Percentiles rank a stretch among this genome's conserved stretches.
These are phyloP conservation scores for Cheilosia vernalis DNA, from an alignment of 2,888 invertebrate genomes.

Conservation along the genomic window DNA sequence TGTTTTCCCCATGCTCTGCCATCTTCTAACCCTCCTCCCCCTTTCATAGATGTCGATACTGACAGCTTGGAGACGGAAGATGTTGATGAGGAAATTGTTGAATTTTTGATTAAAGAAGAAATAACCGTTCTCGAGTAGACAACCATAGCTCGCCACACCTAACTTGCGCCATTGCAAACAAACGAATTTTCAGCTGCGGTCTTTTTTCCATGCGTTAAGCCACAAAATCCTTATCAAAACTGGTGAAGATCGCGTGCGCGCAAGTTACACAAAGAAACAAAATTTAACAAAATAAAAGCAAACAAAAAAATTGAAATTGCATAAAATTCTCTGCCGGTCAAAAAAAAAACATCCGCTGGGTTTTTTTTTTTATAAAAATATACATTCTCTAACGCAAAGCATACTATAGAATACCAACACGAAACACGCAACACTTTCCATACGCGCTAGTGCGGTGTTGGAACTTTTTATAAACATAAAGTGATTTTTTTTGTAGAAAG, in stretches of 20 bases:
- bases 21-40: slow-evolving; percentile 75
- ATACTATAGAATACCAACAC: slow-evolving; percentile 31
- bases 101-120: slow-evolving; percentile 99
- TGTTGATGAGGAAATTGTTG: slow-evolving; percentile 96
- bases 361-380: not conserved
- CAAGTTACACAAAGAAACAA: slow-evolving; percentile 55
- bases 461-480: slow-evolving; percentile 35
- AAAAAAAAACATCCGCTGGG: not conserved
- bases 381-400: slow-evolving; percentile 26
- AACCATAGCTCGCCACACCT: slow-evolving; percentile 50
- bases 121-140: slow-evolving; percentile 89
- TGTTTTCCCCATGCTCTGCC: not conserved
- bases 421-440: not conserved
- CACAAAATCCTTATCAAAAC: not conserved
- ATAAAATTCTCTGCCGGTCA: slow-evolving; percentile 30
- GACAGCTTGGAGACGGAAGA: slow-evolving; percentile 95
- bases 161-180: slow-evolving; percentile 64
- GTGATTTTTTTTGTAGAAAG: slow-evolving; percentile 39
- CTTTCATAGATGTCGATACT: slow-evolving; percentile 93
- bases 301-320: slow-evolving; percentile 25
- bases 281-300: slow-evolving; percentile 9
- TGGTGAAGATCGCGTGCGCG: slow-evolving; percentile 58
- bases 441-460: slow-evolving; percentile 13
- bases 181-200: slow-evolving; percentile 29
- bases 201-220: slow-evolving; percentile 35